Evolutionary conservation across 2,113 vertebrate genomes (phyloP).

Genomic region (Tenrec ecaudatus): DNA sequence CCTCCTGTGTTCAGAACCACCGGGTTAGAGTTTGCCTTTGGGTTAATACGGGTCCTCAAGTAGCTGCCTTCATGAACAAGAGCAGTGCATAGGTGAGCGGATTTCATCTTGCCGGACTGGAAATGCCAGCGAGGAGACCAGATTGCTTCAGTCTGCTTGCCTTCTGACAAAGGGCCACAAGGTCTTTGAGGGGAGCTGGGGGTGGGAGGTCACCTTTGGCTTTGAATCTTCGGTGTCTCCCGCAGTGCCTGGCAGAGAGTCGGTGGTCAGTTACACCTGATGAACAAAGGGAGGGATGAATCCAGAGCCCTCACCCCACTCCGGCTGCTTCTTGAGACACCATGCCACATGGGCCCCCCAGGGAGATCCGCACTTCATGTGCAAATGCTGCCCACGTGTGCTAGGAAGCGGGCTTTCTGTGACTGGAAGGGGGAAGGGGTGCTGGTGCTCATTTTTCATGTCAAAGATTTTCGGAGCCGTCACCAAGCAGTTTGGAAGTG

Average conservation of each 20-base stretch:
- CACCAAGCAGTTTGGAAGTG: conserved; percentile 1
- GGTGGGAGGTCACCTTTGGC: neutral
- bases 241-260: neutral
- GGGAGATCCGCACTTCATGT: neutral
- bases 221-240: neutral
- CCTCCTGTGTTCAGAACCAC: neutral
- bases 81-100: neutral
- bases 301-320: neutral
- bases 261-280: neutral
- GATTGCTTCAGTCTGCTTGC: neutral
- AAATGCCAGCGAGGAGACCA: neutral
- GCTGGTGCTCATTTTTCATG: conserved; percentile 38
- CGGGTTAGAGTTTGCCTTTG: neutral
- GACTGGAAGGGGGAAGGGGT: conserved; percentile 16
- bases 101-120: neutral
- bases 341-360: neutral
- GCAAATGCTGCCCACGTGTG: neutral
- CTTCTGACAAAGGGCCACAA: neutral
- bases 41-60: neutral
- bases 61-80: neutral
- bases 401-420: neutral
- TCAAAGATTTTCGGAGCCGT: conserved; percentile 22
- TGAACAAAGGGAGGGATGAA: neutral
- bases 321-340: neutral
- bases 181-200: neutral